These are phyloP conservation scores for Zootoca vivipara DNA, from an alignment of 2,113 vertebrate genomes.

Conservation along the genomic window DNA sequence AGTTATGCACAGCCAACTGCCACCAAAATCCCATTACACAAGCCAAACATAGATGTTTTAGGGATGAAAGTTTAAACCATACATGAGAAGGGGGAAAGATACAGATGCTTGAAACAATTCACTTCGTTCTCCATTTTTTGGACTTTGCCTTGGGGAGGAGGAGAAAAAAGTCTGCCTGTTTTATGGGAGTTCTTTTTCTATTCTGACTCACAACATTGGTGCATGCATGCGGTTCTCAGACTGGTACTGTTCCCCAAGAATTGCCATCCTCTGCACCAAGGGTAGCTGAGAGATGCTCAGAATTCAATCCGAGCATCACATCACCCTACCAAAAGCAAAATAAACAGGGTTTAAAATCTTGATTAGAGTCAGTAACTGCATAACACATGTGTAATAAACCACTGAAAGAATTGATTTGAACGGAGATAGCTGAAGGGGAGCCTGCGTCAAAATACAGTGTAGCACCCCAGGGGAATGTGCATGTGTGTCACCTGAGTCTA, in stretches of 20 bases:
- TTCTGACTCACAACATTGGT: neutral
- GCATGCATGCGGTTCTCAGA: neutral
- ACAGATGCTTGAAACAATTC: neutral
- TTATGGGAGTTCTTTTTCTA: neutral
- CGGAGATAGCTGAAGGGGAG: neutral
- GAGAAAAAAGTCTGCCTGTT: neutral
- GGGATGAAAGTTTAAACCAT: neutral
- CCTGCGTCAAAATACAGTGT: neutral
- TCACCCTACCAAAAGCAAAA: neutral
- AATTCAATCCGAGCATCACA: neutral
- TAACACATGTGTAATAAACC: neutral
- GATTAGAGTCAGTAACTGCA: neutral
- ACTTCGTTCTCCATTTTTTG: neutral
- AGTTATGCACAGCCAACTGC: neutral
- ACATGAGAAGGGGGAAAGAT: neutral
- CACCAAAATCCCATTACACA: neutral
- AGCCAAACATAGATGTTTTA: neutral
- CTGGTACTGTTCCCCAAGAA: neutral
- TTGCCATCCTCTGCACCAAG: neutral
- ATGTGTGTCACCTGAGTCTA: neutral
- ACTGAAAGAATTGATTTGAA: neutral
- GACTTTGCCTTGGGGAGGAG: neutral
- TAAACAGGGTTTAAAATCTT: neutral
- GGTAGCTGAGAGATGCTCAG: neutral
- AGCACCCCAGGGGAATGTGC: neutral